Conservation (phyloP, 2,113 vertebrate species). For the Panthera leo region DNA sequence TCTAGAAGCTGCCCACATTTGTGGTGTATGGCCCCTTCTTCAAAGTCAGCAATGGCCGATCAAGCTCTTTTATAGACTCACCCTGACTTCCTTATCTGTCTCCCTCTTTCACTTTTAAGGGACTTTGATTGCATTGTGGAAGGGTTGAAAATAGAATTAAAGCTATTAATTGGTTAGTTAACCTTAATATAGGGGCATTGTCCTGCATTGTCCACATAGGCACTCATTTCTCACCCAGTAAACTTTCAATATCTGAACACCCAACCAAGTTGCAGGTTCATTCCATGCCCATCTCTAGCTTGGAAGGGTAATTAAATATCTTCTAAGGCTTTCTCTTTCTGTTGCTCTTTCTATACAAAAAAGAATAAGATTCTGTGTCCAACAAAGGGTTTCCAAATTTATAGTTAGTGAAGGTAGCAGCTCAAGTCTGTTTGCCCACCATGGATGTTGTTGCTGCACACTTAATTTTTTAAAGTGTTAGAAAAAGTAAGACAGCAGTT, state of each 20-base stretch:
- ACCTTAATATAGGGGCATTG: background rate
- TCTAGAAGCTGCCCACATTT: background rate
- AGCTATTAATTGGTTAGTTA: background rate
- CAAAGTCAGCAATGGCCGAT: background rate
- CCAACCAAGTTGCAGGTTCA: background rate
- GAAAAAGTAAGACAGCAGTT: background rate
- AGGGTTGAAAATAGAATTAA: background rate
- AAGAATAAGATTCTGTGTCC: background rate
- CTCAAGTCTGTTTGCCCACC: background rate
- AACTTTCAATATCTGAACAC: background rate
- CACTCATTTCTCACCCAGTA: background rate
- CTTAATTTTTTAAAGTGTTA: background rate
- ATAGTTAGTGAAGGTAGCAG: background rate
- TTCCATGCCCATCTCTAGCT: background rate
- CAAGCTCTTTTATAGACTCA: background rate
- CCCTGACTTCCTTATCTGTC: background rate
- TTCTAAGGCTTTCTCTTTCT: background rate
- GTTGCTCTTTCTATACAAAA: background rate
- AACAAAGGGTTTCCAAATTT: background rate
- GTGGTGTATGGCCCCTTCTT: background rate
- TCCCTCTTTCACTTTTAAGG: background rate
- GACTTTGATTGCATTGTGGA: background rate
- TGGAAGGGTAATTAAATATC: background rate
- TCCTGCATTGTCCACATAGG: background rate
- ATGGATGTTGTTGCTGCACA: background rate